Percentiles rank a stretch among this genome's conserved stretches.
Evolutionary conservation across 2,888 invertebrate species (phyloP).

Genomic region (Cerastoderma edule): DNA sequence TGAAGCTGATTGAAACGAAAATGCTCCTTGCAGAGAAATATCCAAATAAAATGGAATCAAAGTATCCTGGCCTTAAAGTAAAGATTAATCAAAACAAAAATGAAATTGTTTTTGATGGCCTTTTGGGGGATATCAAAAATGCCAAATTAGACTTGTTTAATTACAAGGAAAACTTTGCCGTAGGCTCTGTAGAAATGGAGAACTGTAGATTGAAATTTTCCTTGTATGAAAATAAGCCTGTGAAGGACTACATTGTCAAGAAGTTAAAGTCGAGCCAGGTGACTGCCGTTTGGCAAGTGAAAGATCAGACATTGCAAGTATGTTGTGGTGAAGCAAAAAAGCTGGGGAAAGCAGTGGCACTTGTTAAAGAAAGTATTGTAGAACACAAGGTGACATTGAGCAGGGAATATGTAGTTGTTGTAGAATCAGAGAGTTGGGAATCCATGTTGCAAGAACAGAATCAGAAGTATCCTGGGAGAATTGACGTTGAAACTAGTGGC

Average conservation of each 20-base stretch:
- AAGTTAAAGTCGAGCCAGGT: constrained; percentile 30
- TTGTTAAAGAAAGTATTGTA: constrained; percentile 22
- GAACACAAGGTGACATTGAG: constrained; percentile 18
- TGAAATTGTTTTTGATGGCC: constrained; percentile 49
- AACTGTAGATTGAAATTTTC: neutral
- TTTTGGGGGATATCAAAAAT: constrained; percentile 12
- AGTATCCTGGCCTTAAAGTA: constrained; percentile 32
- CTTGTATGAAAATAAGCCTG: constrained; percentile 24
- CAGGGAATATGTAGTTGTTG: neutral
- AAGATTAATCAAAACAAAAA: constrained; percentile 46
- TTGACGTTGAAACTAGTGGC: neutral
- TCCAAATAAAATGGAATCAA: constrained; percentile 33
- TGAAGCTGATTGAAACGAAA: constrained; percentile 37
- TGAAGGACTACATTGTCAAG: constrained; percentile 39
- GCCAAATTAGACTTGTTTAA: constrained; percentile 47
- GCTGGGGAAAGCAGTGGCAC: constrained; percentile 1
- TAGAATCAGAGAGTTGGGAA: constrained; percentile 32
- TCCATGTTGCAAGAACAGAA: constrained; percentile 11
- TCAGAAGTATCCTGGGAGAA: constrained; percentile 15
- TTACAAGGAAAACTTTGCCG: constrained; percentile 10
- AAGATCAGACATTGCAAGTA: constrained; percentile 6
- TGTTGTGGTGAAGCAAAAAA: constrained; percentile 11
- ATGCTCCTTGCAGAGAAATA: constrained; percentile 53
- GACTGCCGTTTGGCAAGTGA: constrained; percentile 44
- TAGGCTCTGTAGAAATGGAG: neutral